phyloP scores from a whole-genome alignment of 2,797 vertebrate genomes.

The Dallia pectoralis region DNA sequence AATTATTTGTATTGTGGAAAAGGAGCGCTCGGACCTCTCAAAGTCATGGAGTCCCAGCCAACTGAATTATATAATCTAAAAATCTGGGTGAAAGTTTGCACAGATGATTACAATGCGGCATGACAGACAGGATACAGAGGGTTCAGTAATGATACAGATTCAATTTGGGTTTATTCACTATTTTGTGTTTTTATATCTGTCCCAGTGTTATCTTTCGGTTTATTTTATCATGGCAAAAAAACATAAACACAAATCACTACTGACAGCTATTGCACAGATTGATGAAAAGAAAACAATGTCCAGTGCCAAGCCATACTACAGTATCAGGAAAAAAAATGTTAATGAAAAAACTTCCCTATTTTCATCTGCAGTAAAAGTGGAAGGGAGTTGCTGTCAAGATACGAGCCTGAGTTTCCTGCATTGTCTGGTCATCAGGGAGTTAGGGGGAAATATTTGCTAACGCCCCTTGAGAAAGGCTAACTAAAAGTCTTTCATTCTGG shows the following conservation, averaged over 20 bases:
- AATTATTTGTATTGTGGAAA: too few relatives aligned
- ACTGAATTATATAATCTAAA: too few relatives aligned
- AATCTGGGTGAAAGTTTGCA: too few relatives aligned
- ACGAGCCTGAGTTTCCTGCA: slow-evolving; percentile 15
- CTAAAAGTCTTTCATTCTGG: slow-evolving; percentile 5
- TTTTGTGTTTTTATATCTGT: neutral
- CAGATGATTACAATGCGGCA: too few relatives aligned
- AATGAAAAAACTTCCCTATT: slow-evolving; percentile 3
- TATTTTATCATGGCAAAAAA: neutral
- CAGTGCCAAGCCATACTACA: neutral
- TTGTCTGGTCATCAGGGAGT: neutral
- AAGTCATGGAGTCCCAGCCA: too few relatives aligned
- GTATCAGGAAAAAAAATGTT: neutral
- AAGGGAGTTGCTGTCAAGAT: slow-evolving; percentile 40
- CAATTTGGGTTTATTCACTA: neutral
- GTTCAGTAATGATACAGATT: too few relatives aligned
- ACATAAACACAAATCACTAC: neutral
- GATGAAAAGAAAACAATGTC: neutral
- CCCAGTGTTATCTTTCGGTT: neutral
- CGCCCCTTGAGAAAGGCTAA: neutral
- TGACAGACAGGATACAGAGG: too few relatives aligned
- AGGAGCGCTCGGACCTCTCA: too few relatives aligned
- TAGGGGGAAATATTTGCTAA: neutral
- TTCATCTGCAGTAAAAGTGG: slow-evolving; percentile 48
- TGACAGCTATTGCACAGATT: neutral